A percentile compares a stretch with the other conserved stretches of the same genome.
phyloP scores from a whole-genome alignment of 2,888 invertebrate species.

The Heliconius ethilla region DNA sequence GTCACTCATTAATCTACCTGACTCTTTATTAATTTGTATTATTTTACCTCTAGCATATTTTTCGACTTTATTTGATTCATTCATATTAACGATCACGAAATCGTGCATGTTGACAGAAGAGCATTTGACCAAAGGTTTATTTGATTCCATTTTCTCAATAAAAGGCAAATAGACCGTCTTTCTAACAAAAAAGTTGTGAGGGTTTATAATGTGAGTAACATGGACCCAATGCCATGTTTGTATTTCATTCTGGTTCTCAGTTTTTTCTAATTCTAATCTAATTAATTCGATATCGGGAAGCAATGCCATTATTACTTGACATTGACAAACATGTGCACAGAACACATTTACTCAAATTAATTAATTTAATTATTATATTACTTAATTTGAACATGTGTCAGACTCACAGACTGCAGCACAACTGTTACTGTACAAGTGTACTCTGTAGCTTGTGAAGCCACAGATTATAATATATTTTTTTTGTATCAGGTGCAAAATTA shows the following conservation, averaged over 20 bases:
- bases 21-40: slow-evolving; percentile 32
- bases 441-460: not conserved
- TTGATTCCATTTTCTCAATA: slow-evolving; percentile 28
- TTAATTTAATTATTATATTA: too few species aligned
- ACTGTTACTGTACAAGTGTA: too few species aligned
- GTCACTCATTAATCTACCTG: slow-evolving; percentile 40
- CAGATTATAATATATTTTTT: not conserved
- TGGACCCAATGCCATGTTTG: slow-evolving; percentile 42
- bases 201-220: slow-evolving; percentile 44
- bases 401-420: too few species aligned
- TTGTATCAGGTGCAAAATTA: not conserved
- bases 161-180: slow-evolving; percentile 36
- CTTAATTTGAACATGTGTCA: too few species aligned
- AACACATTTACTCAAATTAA: too few species aligned
- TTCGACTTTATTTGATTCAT: not conserved
- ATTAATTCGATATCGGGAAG: not conserved
- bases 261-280: not conserved
- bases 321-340: too few species aligned
- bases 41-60: slow-evolving; percentile 43
- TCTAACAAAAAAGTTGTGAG: slow-evolving; percentile 46
- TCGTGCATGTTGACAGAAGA: not conserved
- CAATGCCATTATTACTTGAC: not conserved
- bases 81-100: slow-evolving; percentile 8
- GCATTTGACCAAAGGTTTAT: slow-evolving; percentile 11
- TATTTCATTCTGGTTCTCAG: slow-evolving; percentile 1